phyloP scores from a whole-genome alignment of 2,113 vertebrate species.

The Rostratula benghalensis region DNA sequence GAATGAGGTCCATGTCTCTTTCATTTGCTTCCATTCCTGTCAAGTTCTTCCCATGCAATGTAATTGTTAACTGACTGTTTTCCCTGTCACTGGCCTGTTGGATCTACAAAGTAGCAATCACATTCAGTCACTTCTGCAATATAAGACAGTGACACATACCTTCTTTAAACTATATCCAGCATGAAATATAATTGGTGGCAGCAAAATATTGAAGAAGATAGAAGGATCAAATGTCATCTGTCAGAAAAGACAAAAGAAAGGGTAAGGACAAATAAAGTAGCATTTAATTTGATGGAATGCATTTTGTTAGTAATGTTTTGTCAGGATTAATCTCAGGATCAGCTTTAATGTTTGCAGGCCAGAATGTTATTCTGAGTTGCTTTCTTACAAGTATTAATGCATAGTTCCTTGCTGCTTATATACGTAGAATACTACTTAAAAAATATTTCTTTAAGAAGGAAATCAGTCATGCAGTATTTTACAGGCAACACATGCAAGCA shows the following conservation, averaged over 20 bases:
- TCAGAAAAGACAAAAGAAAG: slow-evolving; percentile 61
- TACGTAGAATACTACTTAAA: neutral
- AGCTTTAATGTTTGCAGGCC: neutral
- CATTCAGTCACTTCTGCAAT: neutral
- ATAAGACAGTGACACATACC: slow-evolving; percentile 66
- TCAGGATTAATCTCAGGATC: neutral
- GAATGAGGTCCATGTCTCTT: neutral
- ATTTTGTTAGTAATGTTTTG: neutral
- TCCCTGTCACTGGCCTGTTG: neutral
- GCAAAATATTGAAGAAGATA: slow-evolving; percentile 89
- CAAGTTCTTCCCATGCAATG: neutral
- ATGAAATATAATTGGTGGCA: slow-evolving; percentile 88
- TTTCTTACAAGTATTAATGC: neutral
- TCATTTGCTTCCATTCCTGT: neutral
- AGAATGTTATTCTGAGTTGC: neutral
- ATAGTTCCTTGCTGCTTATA: neutral
- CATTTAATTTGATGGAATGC: neutral
- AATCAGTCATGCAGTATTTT: neutral
- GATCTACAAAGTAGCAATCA: neutral
- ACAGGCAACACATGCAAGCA: neutral
- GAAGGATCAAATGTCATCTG: slow-evolving; percentile 89
- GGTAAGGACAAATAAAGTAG: neutral
- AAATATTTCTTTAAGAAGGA: neutral
- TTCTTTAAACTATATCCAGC: slow-evolving; percentile 88
- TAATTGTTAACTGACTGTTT: neutral